These are phyloP conservation scores for Spodoptera litura DNA, from an alignment of 1,140 invertebrate species.

Conservation along the genomic window DNA sequence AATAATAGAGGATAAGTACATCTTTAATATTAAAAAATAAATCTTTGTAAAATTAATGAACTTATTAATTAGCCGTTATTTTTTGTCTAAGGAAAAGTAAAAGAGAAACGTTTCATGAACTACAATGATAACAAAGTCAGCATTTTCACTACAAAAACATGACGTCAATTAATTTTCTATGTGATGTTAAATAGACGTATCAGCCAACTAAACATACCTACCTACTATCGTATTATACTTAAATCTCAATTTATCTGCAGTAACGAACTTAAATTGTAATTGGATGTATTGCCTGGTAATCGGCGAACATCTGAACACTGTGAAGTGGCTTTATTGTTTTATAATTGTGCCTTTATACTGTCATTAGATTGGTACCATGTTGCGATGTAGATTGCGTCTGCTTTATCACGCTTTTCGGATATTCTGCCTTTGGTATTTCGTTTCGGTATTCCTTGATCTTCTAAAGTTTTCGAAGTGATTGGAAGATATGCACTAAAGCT, in stretches of 20 bases:
- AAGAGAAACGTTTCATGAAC: no score
- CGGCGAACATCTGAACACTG: slow-evolving; percentile 28
- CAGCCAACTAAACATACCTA: background rate
- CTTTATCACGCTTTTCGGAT: slow-evolving; percentile 9
- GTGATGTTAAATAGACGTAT: background rate
- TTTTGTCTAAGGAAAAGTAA: no score
- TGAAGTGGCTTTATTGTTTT: slow-evolving; percentile 29
- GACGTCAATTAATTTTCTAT: no score
- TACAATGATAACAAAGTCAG: no score
- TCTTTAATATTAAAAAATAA: no score
- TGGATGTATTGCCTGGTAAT: slow-evolving; percentile 38
- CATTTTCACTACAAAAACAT: no score
- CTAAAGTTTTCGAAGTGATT: no score
- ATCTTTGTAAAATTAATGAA: no score
- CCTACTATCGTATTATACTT: slow-evolving; percentile 47
- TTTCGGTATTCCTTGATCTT: no score
- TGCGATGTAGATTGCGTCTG: slow-evolving; percentile 13
- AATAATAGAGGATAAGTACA: no score
- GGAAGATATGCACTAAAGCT: background rate
- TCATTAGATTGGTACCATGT: slow-evolving; percentile 6
- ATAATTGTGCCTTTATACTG: slow-evolving; percentile 33
- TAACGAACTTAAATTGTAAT: slow-evolving; percentile 47
- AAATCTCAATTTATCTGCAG: slow-evolving; percentile 57
- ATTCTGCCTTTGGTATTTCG: background rate
- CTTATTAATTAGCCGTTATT: no score